phyloP scores from a whole-genome alignment of 1,140 invertebrate species.

The Aporrectodea caliginosa region DNA sequence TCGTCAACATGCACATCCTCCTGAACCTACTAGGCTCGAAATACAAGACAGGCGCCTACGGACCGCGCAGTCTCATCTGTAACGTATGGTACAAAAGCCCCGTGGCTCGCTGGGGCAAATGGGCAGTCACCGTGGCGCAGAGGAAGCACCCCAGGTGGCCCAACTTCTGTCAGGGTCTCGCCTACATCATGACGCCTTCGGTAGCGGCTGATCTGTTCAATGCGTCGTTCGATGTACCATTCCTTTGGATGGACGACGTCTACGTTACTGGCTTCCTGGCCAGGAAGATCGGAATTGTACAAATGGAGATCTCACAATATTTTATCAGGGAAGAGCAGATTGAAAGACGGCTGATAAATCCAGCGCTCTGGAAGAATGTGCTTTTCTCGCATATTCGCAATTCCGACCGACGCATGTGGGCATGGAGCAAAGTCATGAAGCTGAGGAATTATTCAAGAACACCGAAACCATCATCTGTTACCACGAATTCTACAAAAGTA shows the following conservation, averaged over 20 bases:
- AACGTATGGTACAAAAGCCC: constrained; percentile 40
- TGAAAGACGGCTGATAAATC: neutral
- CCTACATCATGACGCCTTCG: neutral
- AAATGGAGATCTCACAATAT: constrained; percentile 8
- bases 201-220: neutral
- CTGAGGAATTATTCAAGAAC: no score
- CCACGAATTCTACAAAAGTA: neutral
- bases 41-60: constrained; percentile 32
- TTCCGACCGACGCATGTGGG: neutral
- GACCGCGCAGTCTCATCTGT: constrained; percentile 37
- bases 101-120: constrained; percentile 46
- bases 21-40: constrained; percentile 23
- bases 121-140: constrained; percentile 51
- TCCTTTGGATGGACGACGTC: neutral
- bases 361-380: neutral
- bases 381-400: neutral
- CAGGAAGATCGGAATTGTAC: constrained; percentile 33
- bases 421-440: neutral
- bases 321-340: neutral
- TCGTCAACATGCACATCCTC: constrained; percentile 49
- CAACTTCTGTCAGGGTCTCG: neutral
- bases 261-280: constrained; percentile 47
- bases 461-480: neutral
- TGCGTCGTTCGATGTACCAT: neutral
- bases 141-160: constrained; percentile 45